A percentile compares a stretch with the other conserved stretches of the same genome.
phyloP scores from a whole-genome alignment of 2,888 invertebrate species.

The Plebejus anna region DNA sequence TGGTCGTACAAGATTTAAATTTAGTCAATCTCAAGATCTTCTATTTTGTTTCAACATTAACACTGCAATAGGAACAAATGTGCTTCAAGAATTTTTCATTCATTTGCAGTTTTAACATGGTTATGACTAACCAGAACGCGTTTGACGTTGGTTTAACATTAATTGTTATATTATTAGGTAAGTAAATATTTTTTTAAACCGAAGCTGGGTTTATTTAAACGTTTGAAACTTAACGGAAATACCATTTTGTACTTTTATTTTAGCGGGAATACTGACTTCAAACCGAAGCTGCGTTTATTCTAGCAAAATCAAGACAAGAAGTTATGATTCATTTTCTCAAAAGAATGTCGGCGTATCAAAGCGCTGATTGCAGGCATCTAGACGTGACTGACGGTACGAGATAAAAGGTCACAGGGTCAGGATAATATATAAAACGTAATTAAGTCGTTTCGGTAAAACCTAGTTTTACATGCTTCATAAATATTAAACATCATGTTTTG shows the following conservation, averaged over 20 bases:
- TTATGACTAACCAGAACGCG: too few species aligned
- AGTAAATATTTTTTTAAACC: too few species aligned
- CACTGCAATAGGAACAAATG: too few species aligned
- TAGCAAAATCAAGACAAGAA: constrained; percentile 37
- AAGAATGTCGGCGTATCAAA: constrained; percentile 36
- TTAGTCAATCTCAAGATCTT: background rate
- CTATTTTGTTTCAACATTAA: too few species aligned
- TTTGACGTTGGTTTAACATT: too few species aligned
- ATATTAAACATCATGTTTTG: background rate
- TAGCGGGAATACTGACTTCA: background rate
- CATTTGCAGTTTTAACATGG: too few species aligned
- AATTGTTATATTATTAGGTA: too few species aligned
- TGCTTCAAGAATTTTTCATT: too few species aligned
- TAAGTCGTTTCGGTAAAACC: constrained; percentile 22
- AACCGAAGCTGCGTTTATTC: too few species aligned
- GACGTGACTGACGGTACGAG: constrained; percentile 22
- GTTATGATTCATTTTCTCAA: constrained; percentile 40
- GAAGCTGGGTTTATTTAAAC: too few species aligned
- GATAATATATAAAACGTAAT: constrained; percentile 13
- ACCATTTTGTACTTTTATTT: too few species aligned
- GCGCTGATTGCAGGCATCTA: constrained; percentile 28
- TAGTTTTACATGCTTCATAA: background rate
- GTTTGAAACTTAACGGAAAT: too few species aligned
- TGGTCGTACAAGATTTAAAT: constrained; percentile 33
- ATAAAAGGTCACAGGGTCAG: constrained; percentile 23